Base-by-base conservation (phyloP, 2,888 invertebrate genomes). In the Panzeria rudis region DNA sequence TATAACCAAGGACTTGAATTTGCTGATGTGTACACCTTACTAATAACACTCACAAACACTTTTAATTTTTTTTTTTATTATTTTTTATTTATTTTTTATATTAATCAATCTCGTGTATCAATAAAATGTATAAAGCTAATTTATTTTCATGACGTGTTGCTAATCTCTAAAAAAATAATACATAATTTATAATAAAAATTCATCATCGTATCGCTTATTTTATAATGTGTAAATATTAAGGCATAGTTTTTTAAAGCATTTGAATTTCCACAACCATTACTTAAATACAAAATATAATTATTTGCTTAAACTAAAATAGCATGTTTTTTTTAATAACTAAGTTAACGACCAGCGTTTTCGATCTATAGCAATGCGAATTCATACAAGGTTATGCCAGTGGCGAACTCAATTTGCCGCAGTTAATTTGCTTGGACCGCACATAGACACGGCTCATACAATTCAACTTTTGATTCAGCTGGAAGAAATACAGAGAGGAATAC, bases 211-310 rank as follows among this genome's bases (percentile, higher is more conserved):
- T 79, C 44, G 62, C 71, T 83, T 73, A 77, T 56, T 81, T 56
- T 17, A 41, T 75, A 73, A 77, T 56, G 61, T 80, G 71, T 84
- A 84, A 84, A 81, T 84, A 81, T 84, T 84, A 84, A 84, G 84
- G 84, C 81, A 81, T n/a, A 69, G 44, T 71, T 50, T 38, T 77
- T 77, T 84, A 84, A 84, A 84, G 84, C 84, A 84, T 77, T 77
- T 72, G 61, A 72, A 73, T 77, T 81, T 77, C 76, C 81, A 84
- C 84, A 84, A 81, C 84, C 84, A 72, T 81, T 66, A 77, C 84
- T 47, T 68, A 29, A 64, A 83, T 62, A 69, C 9, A 23, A 61
- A 20, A 54, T 20, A 44, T 8, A 47, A 71, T 41, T 38, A 38
- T 69, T n/a, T n/a, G n/a, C n/a, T n/a, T n/a, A n/a, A n/a, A n/a